Evolutionary conservation across 2,113 vertebrate species (phyloP).

Genomic region (Dolichallabes microphthalmus): DNA sequence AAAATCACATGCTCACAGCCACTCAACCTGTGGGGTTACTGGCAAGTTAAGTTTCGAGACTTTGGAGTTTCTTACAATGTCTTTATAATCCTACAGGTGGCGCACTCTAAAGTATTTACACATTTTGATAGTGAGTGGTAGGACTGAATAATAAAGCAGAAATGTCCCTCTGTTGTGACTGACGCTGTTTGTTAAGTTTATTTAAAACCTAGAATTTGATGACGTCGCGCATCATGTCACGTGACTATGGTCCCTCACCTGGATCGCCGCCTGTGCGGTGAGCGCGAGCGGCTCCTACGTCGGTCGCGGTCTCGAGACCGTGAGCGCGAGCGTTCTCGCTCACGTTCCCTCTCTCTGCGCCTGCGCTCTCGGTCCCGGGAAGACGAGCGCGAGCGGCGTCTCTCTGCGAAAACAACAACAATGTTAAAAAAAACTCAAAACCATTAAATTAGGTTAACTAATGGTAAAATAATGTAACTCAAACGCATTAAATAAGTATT

Average conservation of each 20-base stretch:
- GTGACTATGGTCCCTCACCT: conserved; percentile 69
- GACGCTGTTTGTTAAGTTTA: neutral
- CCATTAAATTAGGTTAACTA: neutral
- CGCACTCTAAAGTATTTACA: too few relatives aligned
- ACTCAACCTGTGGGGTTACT: too few relatives aligned
- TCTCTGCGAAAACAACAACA: conserved; percentile 69
- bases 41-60: too few relatives aligned
- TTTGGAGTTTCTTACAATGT: too few relatives aligned
- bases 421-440: neutral
- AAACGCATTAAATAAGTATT: neutral
- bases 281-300: conserved; percentile 85
- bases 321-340: conserved; percentile 83
- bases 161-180: neutral
- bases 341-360: conserved; percentile 81
- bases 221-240: neutral
- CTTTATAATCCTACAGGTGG: too few relatives aligned
- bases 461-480: neutral
- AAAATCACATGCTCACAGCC: too few relatives aligned
- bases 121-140: too few relatives aligned
- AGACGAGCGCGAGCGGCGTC: conserved; percentile 85
- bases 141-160: too few relatives aligned
- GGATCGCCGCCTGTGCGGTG: conserved; percentile 87
- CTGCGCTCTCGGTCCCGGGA: conserved; percentile 88
- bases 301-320: conserved; percentile 87
- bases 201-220: neutral